These are phyloP conservation scores for Gnathonemus longibarbis DNA, from an alignment of 2,113 vertebrate genomes.

Conservation along the genomic window DNA sequence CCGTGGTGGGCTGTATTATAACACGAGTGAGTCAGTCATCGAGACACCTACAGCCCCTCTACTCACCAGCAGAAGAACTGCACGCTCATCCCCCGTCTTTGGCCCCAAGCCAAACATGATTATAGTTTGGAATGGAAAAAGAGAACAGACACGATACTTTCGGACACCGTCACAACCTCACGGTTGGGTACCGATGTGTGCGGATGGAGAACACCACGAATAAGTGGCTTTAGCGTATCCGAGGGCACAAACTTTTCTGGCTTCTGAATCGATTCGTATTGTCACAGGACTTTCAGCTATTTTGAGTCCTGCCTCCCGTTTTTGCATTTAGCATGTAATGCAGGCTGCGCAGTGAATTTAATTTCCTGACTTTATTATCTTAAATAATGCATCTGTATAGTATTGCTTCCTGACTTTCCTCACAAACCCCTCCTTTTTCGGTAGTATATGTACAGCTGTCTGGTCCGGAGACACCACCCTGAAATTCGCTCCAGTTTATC, in stretches of 20 bases:
- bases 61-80: neutral
- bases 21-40: constrained; percentile 24
- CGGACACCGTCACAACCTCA: neutral
- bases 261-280: neutral
- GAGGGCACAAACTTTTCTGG: neutral
- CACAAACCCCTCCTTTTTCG: neutral
- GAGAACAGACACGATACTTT: neutral
- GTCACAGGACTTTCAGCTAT: neutral
- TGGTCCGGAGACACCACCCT: neutral
- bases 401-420: neutral
- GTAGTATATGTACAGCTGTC: neutral
- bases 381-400: neutral
- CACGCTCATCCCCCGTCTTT: neutral
- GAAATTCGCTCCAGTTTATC: neutral
- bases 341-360: neutral
- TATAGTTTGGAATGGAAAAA: neutral
- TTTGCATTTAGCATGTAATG: neutral
- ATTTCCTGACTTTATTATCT: neutral
- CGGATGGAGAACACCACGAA: neutral
- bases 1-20: constrained; percentile 26
- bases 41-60: constrained; percentile 2
- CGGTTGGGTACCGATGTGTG: neutral
- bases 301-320: neutral
- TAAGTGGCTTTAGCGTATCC: neutral
- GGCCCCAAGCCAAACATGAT: neutral